Evolutionary conservation across 2,113 vertebrate genomes (phyloP), one percentile per base, ranked within the genome.

Genomic region (Merops nubicus): DNA sequence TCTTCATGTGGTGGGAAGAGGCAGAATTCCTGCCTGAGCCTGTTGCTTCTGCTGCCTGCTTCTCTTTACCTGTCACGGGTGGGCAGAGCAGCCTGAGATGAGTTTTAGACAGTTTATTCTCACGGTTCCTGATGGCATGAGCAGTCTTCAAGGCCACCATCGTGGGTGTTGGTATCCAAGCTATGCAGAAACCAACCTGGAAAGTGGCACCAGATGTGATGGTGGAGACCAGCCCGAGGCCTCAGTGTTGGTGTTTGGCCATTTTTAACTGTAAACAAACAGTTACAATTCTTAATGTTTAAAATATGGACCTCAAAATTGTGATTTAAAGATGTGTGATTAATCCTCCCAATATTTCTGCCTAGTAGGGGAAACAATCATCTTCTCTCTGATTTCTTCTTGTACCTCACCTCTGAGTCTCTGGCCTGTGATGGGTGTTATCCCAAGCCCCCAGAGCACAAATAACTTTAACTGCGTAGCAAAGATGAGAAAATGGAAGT

Each of bases 101-200:
- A 29, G 57, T 45, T 63, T 53, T 42, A 48, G 18, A 3, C 8
- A 9, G 33, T 5, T 48, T 25, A 4, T 72, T 57, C 51, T 67
- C 50, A 11, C 1, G 1, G 53, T 12, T 45, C 23, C 43, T 38
- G 21, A 15, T 17, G 0, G 8, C 3, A 1, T 60, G 42, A 0
- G 2, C 18, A 4, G 1, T 26, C 53, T 60, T 64, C 0, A 2
- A 25, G 38, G 63, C 11, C 3, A 6, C 26, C 11, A 0, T 19
- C 0, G 0, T 12, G 50, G 33, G 2, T 10, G 11, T 29, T 31
- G 15, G 15, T 68, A 48, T 68, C 45, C 0, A 0, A 33, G 42
- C 23, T 92, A 60, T 78, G 50, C n/a, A 59, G 70, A 63, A 63
- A 36, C 43, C 42, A 36, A 5, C 47, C 38, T 59, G 93, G 15